phyloP scores from a whole-genome alignment of 2,888 invertebrate genomes.

The Aphodius granarius region DNA sequence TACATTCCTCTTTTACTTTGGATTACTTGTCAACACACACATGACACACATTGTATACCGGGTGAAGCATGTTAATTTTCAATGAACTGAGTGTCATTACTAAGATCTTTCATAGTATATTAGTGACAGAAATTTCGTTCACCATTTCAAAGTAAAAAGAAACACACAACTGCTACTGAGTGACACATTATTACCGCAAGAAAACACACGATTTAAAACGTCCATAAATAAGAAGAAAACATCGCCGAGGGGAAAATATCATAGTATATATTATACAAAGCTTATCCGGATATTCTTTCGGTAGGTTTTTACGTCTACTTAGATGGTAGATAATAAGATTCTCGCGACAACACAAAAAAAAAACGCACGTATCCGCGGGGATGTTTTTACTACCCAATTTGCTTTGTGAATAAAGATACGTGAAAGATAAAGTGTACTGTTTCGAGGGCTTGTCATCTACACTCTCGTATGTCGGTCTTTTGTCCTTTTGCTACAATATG shows the following conservation, averaged over 20 bases:
- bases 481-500: background rate
- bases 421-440: background rate
- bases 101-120: no score
- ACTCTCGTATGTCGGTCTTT: background rate
- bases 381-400: background rate
- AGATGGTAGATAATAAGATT: background rate
- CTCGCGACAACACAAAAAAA: background rate
- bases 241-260: no score
- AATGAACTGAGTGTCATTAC: no score
- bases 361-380: background rate
- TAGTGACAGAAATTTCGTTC: background rate
- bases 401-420: background rate
- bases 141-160: background rate
- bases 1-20: background rate
- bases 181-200: background rate
- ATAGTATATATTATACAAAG: background rate
- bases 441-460: background rate
- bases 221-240: background rate
- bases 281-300: background rate
- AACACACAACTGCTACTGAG: background rate
- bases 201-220: background rate
- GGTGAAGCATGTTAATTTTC: no score
- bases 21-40: background rate
- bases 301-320: background rate
- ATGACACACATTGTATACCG: no score